A percentile compares a stretch with the other conserved stretches of the same genome.
Evolutionary conservation across 2,888 invertebrate genomes (phyloP).

Genomic region (Orthosia cruda): DNA sequence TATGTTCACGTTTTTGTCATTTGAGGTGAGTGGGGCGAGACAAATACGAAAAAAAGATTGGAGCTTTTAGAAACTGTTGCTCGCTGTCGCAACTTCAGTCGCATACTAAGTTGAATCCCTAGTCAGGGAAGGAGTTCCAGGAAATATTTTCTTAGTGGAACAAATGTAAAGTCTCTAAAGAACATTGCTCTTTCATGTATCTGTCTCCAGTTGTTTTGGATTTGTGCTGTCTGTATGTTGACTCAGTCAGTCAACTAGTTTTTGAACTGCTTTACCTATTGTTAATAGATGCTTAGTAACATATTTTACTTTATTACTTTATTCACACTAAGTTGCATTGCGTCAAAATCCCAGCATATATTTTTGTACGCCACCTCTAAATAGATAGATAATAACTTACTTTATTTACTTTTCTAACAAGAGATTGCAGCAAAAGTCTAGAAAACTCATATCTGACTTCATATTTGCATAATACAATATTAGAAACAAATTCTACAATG

Average conservation of each 20-base stretch:
- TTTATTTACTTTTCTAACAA: neutral
- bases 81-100: conserved; percentile 5
- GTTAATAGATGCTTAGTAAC: neutral
- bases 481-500: neutral
- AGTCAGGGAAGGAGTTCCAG: neutral
- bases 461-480: neutral
- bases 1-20: conserved; percentile 48
- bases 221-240: neutral
- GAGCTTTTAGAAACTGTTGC: conserved; percentile 10
- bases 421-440: neutral
- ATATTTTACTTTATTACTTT: neutral
- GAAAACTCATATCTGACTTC: neutral
- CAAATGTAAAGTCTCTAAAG: conserved; percentile 20
- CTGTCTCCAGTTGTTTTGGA: neutral
- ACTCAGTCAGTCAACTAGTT: neutral
- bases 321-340: neutral
- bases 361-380: neutral
- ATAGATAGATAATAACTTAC: neutral
- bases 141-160: conserved; percentile 25
- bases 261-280: neutral
- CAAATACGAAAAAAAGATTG: conserved; percentile 16
- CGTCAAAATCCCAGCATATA: neutral
- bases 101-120: conserved; percentile 29
- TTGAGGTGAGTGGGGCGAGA: conserved; percentile 26
- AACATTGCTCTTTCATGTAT: conserved; percentile 15